Conservation (phyloP, 92 coral and sea anemone species). For the Phenganax stokvisi region DNA sequence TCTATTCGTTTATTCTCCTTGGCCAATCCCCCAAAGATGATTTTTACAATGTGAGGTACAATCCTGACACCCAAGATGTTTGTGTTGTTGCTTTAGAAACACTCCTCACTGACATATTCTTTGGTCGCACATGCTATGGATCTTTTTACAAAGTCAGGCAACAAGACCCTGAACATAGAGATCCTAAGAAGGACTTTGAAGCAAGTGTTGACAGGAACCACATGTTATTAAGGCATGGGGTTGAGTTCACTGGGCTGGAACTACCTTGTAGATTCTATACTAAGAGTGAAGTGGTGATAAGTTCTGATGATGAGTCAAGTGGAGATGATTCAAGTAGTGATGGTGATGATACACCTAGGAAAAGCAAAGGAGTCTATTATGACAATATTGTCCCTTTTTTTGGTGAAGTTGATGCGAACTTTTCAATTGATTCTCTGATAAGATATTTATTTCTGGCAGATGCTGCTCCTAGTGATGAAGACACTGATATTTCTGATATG, state of each 20-base stretch:
- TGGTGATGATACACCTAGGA: conserved; percentile 3
- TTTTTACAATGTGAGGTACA: conserved; percentile 23
- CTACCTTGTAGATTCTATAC: conserved; percentile 24
- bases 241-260: conserved; percentile 29
- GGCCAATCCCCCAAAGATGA: conserved; percentile 31
- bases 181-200: conserved; percentile 36
- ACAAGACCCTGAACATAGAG: conserved; percentile 17
- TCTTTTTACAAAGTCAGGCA: conserved; percentile 32
- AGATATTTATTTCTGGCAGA: background rate
- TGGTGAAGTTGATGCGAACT: conserved; percentile 7
- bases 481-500: background rate
- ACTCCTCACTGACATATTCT: conserved; percentile 25
- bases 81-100: conserved; percentile 22
- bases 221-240: conserved; percentile 35
- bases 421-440: background rate
- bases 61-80: conserved; percentile 32
- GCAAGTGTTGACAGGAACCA: conserved; percentile 33
- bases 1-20: conserved; percentile 36
- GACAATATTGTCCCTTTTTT: conserved; percentile 14
- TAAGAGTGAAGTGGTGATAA: conserved; percentile 8
- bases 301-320: background rate
- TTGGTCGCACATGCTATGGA: conserved; percentile 30
- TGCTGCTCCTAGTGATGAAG: background rate
- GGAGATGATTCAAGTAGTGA: background rate
- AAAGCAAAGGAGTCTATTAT: background rate